Conservation (phyloP, 2,888 invertebrate genomes). For the Aproaerema taeniolella region DNA sequence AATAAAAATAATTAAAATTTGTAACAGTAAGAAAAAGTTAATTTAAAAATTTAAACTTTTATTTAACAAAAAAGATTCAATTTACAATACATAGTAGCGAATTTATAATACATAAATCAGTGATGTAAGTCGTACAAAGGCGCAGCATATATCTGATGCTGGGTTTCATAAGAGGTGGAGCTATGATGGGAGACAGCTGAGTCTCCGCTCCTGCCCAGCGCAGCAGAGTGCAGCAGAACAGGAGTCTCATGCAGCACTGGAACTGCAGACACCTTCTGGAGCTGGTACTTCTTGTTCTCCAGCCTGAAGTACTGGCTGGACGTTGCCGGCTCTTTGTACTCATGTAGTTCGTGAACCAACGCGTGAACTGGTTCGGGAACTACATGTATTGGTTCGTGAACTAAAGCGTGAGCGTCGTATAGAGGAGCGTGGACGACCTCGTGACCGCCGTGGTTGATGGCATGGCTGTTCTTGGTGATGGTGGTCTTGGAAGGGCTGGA, state of each 20-base stretch:
- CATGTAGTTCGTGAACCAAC: slow-evolving; percentile 20
- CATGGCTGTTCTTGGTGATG: slow-evolving; percentile 34
- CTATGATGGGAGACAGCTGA: slow-evolving; percentile 70
- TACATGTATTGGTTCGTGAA: slow-evolving; percentile 13
- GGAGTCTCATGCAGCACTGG: slow-evolving; percentile 24
- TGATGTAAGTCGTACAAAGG: slow-evolving; percentile 41
- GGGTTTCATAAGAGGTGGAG: slow-evolving; percentile 59
- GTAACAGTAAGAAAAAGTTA: too few species aligned
- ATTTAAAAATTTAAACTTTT: too few species aligned
- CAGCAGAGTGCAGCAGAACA: slow-evolving; percentile 32
- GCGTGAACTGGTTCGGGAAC: slow-evolving; percentile 26
- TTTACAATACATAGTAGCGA: too few species aligned
- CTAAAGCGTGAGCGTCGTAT: not conserved
- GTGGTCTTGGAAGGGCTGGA: slow-evolving; percentile 32
- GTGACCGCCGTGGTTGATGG: slow-evolving; percentile 30
- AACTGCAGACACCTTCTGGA: slow-evolving; percentile 21
- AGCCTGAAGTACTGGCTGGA: slow-evolving; percentile 15
- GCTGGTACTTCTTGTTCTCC: slow-evolving; percentile 7
- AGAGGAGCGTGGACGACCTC: slow-evolving; percentile 24
- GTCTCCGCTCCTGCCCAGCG: slow-evolving; percentile 44
- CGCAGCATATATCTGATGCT: slow-evolving; percentile 41
- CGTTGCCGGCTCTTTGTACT: slow-evolving; percentile 5
- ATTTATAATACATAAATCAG: too few species aligned
- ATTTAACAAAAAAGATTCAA: too few species aligned
- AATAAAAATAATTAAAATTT: too few species aligned